Conservation (phyloP, 2,113 vertebrate genomes). For the Thermophis baileyi region DNA sequence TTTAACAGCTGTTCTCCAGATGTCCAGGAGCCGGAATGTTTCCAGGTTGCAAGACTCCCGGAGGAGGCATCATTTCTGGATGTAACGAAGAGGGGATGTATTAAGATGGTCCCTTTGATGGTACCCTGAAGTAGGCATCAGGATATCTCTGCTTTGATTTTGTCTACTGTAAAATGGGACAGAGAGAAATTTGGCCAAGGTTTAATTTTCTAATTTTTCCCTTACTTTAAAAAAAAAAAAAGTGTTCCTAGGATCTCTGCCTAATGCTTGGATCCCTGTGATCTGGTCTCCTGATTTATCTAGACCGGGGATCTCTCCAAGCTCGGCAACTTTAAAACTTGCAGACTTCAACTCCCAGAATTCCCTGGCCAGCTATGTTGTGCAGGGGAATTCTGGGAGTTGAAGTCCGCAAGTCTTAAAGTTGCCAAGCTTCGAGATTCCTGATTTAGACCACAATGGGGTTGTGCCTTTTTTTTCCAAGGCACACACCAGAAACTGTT, state of each 20-base stretch:
- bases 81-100: background rate
- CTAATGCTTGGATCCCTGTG: background rate
- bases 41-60: background rate
- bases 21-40: background rate
- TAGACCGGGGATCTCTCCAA: background rate
- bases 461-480: background rate
- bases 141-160: background rate
- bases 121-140: background rate
- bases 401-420: background rate
- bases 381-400: background rate
- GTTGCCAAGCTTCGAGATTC: background rate
- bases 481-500: background rate
- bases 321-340: background rate
- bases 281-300: background rate
- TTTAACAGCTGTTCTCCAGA: background rate
- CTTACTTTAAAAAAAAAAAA: background rate
- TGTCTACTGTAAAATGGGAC: background rate
- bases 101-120: background rate
- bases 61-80: background rate
- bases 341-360: background rate
- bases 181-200: background rate
- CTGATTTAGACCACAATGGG: background rate
- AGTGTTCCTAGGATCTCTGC: background rate
- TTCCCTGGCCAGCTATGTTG: background rate
- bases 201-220: background rate